Base-by-base conservation (phyloP, 2,113 vertebrate species). In the Tapirus terrestris region DNA sequence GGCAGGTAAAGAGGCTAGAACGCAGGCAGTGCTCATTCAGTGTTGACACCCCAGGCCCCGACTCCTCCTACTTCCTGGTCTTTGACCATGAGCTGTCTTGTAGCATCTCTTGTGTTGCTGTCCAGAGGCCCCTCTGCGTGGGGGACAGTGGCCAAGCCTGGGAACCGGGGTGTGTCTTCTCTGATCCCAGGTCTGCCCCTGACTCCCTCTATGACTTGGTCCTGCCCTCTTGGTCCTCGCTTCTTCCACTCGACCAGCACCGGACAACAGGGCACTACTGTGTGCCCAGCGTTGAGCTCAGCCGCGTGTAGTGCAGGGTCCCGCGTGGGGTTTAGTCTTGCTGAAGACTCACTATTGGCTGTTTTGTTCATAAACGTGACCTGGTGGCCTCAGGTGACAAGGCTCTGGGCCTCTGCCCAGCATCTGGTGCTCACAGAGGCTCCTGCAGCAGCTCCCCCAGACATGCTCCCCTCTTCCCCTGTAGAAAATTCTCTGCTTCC, bases 1-100 rank as follows among this genome's bases (percentile, higher is more conserved):
- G 2, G 29, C 48, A 45, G 77, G 58, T 4, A 0, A 73, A 67
- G 53, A 43, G 31, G 31, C 11, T 4, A 60, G 45, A 39, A 11
- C 5, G 0, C 0, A 18, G 76, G 2, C 31, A 25, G 12, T 2
- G 2, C 16, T 51, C 17, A 5, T 3, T 16, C 14, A 21, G 10
- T 3, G 8, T 25, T 16, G 48, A 39, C 39, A n/a, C 25, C 60
- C 25, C 2, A 43, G 43, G 60, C 25, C 67, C 3, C n/a, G 63
- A n/a, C 29, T 27, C 13, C 23, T 75, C 58, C 20, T 23, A 1
- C 8, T 60, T 31, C 16, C 58, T 51, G 56, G 75, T 13, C 45
- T 8, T 17, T 56, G 77, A 45, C 33, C 48, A 14, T 0, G 1
- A 58, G n/a, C 60, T 5, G 12, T 84, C 73, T 36, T 25, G 36